Evolutionary conservation across 2,888 invertebrate species (phyloP).

Genomic region (Dione vanillae): DNA sequence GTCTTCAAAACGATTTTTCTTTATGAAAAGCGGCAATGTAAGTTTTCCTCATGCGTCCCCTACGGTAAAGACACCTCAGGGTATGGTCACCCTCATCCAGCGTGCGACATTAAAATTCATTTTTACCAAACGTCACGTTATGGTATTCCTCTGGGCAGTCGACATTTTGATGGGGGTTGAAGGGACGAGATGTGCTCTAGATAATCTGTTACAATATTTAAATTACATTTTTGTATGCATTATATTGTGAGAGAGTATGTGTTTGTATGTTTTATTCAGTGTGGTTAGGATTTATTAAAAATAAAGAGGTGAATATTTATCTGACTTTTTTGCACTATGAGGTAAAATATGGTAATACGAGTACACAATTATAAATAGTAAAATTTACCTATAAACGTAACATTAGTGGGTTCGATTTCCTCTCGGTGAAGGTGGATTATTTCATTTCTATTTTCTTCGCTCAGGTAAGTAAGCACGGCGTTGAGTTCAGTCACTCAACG

Average conservation of each 20-base stretch:
- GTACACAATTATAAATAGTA: no score
- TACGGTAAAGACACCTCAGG: slow-evolving; percentile 36
- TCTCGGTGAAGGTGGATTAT: no score
- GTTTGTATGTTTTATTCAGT: not conserved
- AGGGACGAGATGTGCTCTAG: slow-evolving; percentile 31
- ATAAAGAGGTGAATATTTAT: no score
- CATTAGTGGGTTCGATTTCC: no score
- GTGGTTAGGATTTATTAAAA: no score
- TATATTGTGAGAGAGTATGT: not conserved
- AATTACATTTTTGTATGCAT: slow-evolving; percentile 34
- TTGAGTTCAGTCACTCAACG: no score
- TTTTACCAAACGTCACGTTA: slow-evolving; percentile 63
- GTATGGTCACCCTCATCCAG: slow-evolving; percentile 32
- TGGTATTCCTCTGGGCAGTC: slow-evolving; percentile 51
- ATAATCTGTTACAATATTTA: slow-evolving; percentile 35
- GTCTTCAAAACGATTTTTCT: not conserved
- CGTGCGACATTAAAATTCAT: slow-evolving; percentile 60
- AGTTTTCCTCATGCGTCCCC: no score
- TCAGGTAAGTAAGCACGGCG: no score
- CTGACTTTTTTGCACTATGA: no score
- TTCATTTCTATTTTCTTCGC: no score
- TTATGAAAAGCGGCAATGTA: not conserved
- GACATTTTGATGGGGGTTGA: slow-evolving; percentile 17
- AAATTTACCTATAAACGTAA: no score
- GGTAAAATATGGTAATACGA: no score